Evolutionary conservation across 2,113 vertebrate species (phyloP).

Genomic region (Chrysemys picta): DNA sequence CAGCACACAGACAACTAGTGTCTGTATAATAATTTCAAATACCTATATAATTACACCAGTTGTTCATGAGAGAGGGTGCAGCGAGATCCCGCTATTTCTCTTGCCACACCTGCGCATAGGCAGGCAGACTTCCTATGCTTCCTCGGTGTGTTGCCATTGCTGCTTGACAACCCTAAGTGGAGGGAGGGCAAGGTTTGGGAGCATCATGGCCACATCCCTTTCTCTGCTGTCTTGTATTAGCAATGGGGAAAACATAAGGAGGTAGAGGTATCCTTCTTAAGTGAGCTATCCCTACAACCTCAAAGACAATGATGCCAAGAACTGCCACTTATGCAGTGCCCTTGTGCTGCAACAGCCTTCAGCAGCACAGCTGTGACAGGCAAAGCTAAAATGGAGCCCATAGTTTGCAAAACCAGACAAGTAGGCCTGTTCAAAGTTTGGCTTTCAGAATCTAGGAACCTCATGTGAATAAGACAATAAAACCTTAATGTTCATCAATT

Average conservation of each 20-base stretch:
- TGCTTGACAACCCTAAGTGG: neutral
- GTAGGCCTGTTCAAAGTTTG: neutral
- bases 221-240: neutral
- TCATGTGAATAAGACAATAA: neutral
- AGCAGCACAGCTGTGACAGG: neutral
- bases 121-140: neutral
- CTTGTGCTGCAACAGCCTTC: neutral
- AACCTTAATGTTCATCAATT: neutral
- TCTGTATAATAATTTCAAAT: neutral
- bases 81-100: neutral
- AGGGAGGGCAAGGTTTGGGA: neutral
- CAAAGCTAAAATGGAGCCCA: neutral
- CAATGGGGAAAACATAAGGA: neutral
- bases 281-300: neutral
- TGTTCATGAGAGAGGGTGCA: neutral
- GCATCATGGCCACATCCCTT: neutral
- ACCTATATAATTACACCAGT: neutral
- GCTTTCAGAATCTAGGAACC: neutral
- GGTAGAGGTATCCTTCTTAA: neutral
- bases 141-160: accelerated
- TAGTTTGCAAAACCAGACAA: neutral
- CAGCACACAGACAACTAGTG: neutral
- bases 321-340: neutral
- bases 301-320: neutral
- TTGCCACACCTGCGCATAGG: neutral